A percentile compares a stretch with the other conserved stretches of the same genome.
Evolutionary conservation across 2,888 invertebrate species (phyloP).

Genomic region (Diplolepis rosae): DNA sequence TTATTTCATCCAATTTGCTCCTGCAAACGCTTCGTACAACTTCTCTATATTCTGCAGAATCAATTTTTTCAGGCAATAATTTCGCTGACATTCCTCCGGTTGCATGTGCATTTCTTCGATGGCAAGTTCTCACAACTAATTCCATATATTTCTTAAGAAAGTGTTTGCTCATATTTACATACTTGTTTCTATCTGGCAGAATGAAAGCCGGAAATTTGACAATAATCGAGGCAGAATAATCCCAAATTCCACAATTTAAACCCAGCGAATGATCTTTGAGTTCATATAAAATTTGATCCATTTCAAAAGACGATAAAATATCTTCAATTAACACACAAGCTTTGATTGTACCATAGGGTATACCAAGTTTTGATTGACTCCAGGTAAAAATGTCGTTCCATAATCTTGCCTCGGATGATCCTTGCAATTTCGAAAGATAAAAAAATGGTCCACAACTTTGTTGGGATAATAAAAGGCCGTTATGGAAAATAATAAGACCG

Average conservation of each 20-base stretch:
- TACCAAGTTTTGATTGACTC: constrained; percentile 76
- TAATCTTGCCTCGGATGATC: constrained; percentile 78
- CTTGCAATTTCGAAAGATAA: constrained; percentile 83
- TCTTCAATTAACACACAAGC: constrained; percentile 84
- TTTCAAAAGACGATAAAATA: constrained; percentile 80
- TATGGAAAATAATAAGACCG: constrained; percentile 81
- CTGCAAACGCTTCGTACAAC: constrained; percentile 74
- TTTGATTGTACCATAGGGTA: constrained; percentile 80
- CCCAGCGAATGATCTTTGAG: constrained; percentile 81
- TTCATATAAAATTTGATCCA: constrained; percentile 82
- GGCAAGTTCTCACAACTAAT: constrained; percentile 78
- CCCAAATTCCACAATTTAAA: constrained; percentile 85
- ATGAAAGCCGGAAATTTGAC: constrained; percentile 79
- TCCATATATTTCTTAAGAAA: constrained; percentile 80
- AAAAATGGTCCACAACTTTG: constrained; percentile 80
- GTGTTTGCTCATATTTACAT: constrained; percentile 79
- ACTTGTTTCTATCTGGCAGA: constrained; percentile 81
- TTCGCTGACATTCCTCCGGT: constrained; percentile 83
- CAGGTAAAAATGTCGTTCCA: constrained; percentile 84
- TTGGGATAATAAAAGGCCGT: constrained; percentile 75
- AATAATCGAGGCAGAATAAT: constrained; percentile 81
- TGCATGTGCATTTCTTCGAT: constrained; percentile 78
- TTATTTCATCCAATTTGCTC: constrained; percentile 77
- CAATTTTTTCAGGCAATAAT: constrained; percentile 73
- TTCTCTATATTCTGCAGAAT: constrained; percentile 55